phyloP scores from a whole-genome alignment of 1,140 invertebrate species.

The Brachionus angularis region DNA sequence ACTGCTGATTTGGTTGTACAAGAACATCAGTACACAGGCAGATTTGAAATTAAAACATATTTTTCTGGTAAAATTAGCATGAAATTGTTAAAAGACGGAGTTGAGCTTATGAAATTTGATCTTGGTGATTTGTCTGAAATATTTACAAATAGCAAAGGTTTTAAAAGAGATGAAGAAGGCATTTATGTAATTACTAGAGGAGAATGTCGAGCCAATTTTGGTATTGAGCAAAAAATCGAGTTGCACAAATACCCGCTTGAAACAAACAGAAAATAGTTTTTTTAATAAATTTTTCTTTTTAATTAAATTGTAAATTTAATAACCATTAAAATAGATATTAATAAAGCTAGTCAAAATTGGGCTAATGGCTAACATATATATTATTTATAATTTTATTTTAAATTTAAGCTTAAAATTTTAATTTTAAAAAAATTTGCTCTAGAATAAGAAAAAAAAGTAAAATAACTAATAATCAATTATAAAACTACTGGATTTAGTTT shows the following conservation, averaged over 20 bases:
- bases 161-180: slow-evolving; percentile 9
- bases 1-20: slow-evolving; percentile 43
- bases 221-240: slow-evolving; percentile 36
- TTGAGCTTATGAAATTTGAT: neutral
- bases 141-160: slow-evolving; percentile 28
- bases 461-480: too few species aligned
- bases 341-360: too few species aligned
- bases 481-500: too few species aligned
- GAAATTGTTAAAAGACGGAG: slow-evolving; percentile 23
- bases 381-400: too few species aligned
- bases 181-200: slow-evolving; percentile 32
- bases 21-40: slow-evolving; percentile 36
- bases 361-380: too few species aligned
- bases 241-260: slow-evolving; percentile 27
- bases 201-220: slow-evolving; percentile 37
- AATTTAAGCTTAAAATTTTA: too few species aligned
- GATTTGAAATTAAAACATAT: slow-evolving; percentile 41
- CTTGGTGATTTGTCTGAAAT: slow-evolving; percentile 28
- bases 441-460: too few species aligned
- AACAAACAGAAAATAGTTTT: neutral
- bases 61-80: slow-evolving; percentile 31
- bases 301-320: too few species aligned
- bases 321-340: too few species aligned
- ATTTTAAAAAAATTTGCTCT: too few species aligned
- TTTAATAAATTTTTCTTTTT: too few species aligned